Base-by-base conservation (phyloP, 1,140 invertebrate genomes). In the Brachystomella parvula region DNA sequence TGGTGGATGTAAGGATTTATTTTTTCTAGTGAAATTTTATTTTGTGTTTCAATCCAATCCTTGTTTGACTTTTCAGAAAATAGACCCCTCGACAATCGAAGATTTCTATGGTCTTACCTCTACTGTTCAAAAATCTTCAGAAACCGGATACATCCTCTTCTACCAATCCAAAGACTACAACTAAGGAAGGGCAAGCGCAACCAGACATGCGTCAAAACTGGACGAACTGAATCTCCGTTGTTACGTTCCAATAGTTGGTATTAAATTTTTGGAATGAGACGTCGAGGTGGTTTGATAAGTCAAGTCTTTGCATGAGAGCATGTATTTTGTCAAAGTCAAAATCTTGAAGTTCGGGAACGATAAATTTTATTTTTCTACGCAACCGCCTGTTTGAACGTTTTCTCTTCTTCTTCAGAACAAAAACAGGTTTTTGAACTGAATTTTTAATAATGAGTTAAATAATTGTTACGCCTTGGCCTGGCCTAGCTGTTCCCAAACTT, bases 81-180 rank as follows among this genome's bases (percentile, higher is more conserved):
- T 99, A 75, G 96, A 99, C 77, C 91, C 94, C 28, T 94, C 94
- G 64, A 88, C 94, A 66, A 98, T 99, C 80, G 96, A 99, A 84
- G 96, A 99, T 79, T 99, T 99, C 81, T 99, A 96, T 81, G 97
- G 97, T 73, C 85, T 99, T 71, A 96, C 96, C 24, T 95, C 94
- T 65, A 95, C 98, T 78, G 89, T 95, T 76, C 95, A 98, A 77
- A 99, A 98, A 80, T 98, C 94, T 74, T 96, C 94, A 30, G 96
- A 99, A 83, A 98, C 96, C 69, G 96, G 96, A 72, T 99, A 99
- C 79, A 99, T 99, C 78, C 81, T 99, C 71, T 99, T 99, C 81
- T 99, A 99, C 82, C 96, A 99, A 80, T 96, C 94, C 44, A 85
- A 94, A 77, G 95, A 98, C 69, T 79, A 74, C 30, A 74, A 67